Evolutionary conservation across 2,113 vertebrate species (phyloP), one percentile per base, ranked within the genome.

Genomic region (Pygathrix nemaeus): DNA sequence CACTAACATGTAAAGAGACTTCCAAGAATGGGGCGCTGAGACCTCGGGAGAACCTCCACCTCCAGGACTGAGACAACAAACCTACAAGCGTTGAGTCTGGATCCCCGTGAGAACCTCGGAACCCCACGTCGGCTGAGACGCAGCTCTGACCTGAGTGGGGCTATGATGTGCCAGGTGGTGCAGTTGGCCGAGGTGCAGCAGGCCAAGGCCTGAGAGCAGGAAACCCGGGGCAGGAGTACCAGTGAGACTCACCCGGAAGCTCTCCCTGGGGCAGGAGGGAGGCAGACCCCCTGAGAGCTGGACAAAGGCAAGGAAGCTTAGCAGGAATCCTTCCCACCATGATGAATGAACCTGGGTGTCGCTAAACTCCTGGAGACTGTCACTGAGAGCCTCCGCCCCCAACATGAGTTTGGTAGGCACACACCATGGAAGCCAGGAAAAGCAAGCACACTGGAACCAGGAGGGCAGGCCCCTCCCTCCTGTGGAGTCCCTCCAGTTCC

Each of bases 141-240:
- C 2, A 7, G 45, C 21, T 70, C 81, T 17, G 0, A 3, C 1
- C 3, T 25, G 57, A 66, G 2, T 32, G 48, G 0, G 16, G n/a
- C 9, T 78, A 7, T 2, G 70, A 32, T 0, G 27, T 0, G 0
- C n/a, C 5, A 0, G 16, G 3, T 18, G 23, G 35, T 50, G 57
- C 43, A 21, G 25, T 11, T 10, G 1, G 5, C 55, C 4, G 13
- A n/a, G 32, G 43, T 21, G 23, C 45, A 38, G 7, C 7, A 50
- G 90, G 43, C 68, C 80, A 52, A 30, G 38, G 52, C 64, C 18
- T 13, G 35, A 1, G 16, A 40, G 48, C 66, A 87, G 85, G 68
- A 40, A 25, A 38, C 55, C 21, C 9, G 12, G 55, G 23, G 57
- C 70, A 2, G 3, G 43, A 27, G 27, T 2, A 8, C 40, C 13